phyloP scores from a whole-genome alignment of 2,113 vertebrate genomes.

The Mixornis gularis region DNA sequence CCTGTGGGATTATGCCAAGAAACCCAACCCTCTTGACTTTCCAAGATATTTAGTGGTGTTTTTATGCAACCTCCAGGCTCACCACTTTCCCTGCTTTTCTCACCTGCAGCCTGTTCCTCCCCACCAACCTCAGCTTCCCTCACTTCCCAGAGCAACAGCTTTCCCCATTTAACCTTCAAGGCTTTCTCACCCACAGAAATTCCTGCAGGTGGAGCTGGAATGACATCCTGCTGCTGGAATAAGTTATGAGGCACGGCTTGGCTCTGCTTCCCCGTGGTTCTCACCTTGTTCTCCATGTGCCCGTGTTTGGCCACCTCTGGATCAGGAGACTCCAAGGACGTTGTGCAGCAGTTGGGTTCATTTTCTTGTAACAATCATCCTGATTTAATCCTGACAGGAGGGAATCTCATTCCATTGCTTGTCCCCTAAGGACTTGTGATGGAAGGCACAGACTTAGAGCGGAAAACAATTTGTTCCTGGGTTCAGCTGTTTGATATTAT shows the following conservation, averaged over 20 bases:
- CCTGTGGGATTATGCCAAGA: neutral
- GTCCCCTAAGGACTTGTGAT: neutral
- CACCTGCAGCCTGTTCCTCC: neutral
- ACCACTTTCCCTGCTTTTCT: neutral
- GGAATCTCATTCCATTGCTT: neutral
- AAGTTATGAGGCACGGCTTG: neutral
- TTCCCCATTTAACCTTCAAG: neutral
- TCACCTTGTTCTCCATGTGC: neutral
- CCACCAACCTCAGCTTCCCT: neutral
- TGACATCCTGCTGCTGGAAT: neutral
- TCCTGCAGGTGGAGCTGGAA: conserved; percentile 60
- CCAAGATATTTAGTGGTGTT: neutral
- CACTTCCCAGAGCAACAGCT: neutral
- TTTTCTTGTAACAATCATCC: neutral
- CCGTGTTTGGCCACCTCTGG: neutral
- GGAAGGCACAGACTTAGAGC: neutral
- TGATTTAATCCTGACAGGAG: neutral
- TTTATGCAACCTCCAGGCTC: neutral
- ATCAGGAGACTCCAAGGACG: neutral
- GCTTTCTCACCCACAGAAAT: neutral
- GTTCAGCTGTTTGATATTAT: neutral
- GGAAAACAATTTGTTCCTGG: neutral
- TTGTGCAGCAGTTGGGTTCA: neutral
- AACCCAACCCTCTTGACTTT: neutral
- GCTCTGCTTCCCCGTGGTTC: neutral